Evolutionary conservation across 2,797 vertebrate genomes (phyloP), one percentile per base, ranked within the genome.

Genomic region (Sus cebifrons): DNA sequence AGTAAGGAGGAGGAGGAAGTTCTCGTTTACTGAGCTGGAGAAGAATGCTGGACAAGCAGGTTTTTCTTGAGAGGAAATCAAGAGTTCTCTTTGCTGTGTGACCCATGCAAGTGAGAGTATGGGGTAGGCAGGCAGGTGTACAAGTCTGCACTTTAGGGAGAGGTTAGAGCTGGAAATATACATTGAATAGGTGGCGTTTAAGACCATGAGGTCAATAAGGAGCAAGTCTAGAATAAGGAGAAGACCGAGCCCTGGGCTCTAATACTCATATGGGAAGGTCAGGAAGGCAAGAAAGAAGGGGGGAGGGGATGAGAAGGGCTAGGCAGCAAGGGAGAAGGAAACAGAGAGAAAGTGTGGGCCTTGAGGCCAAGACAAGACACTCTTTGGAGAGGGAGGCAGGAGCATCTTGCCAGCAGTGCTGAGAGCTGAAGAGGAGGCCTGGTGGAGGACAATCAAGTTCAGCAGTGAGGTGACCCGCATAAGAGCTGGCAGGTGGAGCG

Each of bases 321-420:
- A 64, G 44, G 1, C 10, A 64, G 12, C 3, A 29, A 70, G 18
- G 21, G 15, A 88, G 58, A 84, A 68, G 73, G 52, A 20, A 73
- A 23, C 3, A 9, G 36, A 25, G 36, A 25, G 21, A 17, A 67
- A 15, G 2, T 25, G 27, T 36, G 20, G 36, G 21, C 2, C n/a
- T 21, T 73, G 44, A 78, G 32, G n/a, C 58, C n/a, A 58, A 74
- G 18, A 20, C 6, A 58, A 36, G 54, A 27, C 32, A 36, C 52
- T 64, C 21, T 36, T 17, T 74, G 25, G 11, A 44, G 81, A 91
- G 79, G 11, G 32, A 62, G 56, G n/a, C 21, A 20, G 36, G 0
- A 27, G 9, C 7, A 0, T 6, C 6, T 13, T 8, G 29, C 14
- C 56, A 1, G 21, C 0, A 8, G 14, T 23, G 15, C 40, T 4